Conservation (phyloP, 2,797 vertebrate species). For the Acrocephalus scirpaceus region DNA sequence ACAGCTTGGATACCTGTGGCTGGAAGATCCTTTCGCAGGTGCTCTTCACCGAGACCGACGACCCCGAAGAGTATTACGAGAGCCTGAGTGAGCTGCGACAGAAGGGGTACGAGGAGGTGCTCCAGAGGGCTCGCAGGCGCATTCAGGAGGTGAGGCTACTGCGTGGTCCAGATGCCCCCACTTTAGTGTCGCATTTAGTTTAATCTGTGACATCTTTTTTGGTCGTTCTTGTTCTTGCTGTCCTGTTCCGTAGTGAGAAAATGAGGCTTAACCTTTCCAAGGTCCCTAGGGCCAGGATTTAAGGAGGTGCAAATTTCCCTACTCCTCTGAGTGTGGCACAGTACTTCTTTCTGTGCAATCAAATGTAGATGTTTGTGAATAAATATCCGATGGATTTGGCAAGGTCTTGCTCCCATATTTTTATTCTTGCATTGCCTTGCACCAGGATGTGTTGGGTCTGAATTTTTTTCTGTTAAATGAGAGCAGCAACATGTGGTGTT, state of each 20-base stretch:
- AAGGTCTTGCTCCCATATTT: background rate
- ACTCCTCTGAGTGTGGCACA: background rate
- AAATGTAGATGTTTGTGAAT: background rate
- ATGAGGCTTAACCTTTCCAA: background rate
- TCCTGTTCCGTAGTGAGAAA: background rate
- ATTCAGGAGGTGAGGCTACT: conserved; percentile 88
- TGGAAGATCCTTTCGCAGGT: conserved; percentile 97
- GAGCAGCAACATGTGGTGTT: background rate
- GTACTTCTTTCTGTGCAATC: background rate
- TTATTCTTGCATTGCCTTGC: background rate
- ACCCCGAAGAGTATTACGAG: conserved; percentile 96
- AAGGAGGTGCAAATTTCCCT: background rate
- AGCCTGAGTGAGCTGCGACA: conserved; percentile 93
- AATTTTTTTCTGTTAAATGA: background rate
- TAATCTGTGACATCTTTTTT: background rate
- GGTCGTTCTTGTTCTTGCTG: background rate
- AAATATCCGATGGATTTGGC: background rate
- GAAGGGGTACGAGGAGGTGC: conserved; percentile 92
- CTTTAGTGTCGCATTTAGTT: background rate
- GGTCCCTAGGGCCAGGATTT: background rate
- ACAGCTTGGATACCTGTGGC: conserved; percentile 93
- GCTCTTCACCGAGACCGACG: conserved; percentile 90
- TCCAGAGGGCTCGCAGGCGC: conserved; percentile 85
- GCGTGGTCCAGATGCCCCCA: accelerated
- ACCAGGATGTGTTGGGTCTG: background rate